phyloP scores from a whole-genome alignment of 1,140 invertebrate genomes.

The Drosophila repletoides region DNA sequence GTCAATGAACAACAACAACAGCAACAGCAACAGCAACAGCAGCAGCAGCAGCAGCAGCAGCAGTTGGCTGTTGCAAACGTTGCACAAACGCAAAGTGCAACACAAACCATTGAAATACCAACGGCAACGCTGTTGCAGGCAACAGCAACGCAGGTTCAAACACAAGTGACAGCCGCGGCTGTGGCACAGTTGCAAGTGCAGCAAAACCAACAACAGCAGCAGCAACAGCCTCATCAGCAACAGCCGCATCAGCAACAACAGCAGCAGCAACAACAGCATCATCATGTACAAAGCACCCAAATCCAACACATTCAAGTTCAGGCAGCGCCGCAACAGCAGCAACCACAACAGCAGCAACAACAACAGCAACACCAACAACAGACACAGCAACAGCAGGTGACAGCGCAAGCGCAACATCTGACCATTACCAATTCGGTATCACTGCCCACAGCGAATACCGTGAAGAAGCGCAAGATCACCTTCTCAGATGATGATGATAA shows the following conservation, averaged over 20 bases:
- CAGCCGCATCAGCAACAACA: constrained; percentile 51
- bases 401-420: constrained; percentile 61
- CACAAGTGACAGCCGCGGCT: constrained; percentile 55
- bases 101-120: constrained; percentile 79
- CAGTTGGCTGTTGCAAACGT: constrained; percentile 33
- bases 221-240: constrained; percentile 47
- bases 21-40: constrained; percentile 44
- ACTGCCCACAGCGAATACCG: constrained; percentile 47
- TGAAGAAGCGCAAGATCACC: constrained; percentile 78
- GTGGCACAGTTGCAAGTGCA: constrained; percentile 50
- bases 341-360: constrained; percentile 36
- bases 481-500: constrained; percentile 81
- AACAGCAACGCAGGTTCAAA: constrained; percentile 65
- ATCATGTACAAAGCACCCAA: constrained; percentile 73
- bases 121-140: constrained; percentile 71
- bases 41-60: constrained; percentile 37
- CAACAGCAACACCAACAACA: constrained; percentile 40
- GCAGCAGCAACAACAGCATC: constrained; percentile 54
- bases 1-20: constrained; percentile 69
- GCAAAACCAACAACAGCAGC: constrained; percentile 43
- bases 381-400: constrained; percentile 49
- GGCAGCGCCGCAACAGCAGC: constrained; percentile 50
- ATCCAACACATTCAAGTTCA: constrained; percentile 74
- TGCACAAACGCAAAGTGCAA: constrained; percentile 48
- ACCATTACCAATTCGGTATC: constrained; percentile 59